A percentile compares a stretch with the other conserved stretches of the same genome.
phyloP scores from a whole-genome alignment of 2,797 vertebrate species.

The Choloepus didactylus region DNA sequence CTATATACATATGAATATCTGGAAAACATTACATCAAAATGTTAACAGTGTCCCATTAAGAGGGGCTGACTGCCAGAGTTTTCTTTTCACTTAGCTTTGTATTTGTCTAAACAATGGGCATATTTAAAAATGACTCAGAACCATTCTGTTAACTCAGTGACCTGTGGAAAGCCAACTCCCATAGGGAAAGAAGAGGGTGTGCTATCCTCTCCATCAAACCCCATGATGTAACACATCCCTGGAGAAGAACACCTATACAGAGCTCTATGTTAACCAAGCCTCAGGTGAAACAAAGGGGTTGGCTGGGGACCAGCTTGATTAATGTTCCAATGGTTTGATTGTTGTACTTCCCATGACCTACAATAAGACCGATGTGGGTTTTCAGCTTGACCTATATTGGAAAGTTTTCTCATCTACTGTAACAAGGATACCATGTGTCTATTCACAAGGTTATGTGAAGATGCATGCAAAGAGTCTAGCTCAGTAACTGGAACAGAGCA shows the following conservation, averaged over 20 bases:
- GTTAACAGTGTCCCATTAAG: neutral
- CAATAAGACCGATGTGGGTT: neutral
- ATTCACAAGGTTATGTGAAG: neutral
- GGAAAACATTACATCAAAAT: neutral
- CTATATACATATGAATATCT: neutral
- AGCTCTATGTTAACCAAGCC: neutral
- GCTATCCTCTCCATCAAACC: neutral
- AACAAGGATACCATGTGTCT: neutral
- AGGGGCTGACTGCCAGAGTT: neutral
- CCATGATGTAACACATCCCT: neutral
- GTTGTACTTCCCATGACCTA: neutral
- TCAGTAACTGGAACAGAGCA: neutral
- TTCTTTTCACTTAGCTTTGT: neutral
- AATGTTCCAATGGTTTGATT: neutral
- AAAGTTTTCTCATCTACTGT: neutral
- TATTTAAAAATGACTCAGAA: constrained; percentile 26
- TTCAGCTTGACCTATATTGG: neutral
- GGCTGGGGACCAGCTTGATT: neutral
- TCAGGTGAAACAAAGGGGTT: neutral
- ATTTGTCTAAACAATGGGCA: constrained; percentile 7
- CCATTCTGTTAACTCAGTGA: neutral
- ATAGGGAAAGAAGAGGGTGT: neutral
- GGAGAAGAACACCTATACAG: neutral
- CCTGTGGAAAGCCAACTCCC: neutral
- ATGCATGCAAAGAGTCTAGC: neutral